These are phyloP conservation scores for Norana najaformis DNA, from an alignment of 2,888 invertebrate genomes.

Conservation along the genomic window DNA sequence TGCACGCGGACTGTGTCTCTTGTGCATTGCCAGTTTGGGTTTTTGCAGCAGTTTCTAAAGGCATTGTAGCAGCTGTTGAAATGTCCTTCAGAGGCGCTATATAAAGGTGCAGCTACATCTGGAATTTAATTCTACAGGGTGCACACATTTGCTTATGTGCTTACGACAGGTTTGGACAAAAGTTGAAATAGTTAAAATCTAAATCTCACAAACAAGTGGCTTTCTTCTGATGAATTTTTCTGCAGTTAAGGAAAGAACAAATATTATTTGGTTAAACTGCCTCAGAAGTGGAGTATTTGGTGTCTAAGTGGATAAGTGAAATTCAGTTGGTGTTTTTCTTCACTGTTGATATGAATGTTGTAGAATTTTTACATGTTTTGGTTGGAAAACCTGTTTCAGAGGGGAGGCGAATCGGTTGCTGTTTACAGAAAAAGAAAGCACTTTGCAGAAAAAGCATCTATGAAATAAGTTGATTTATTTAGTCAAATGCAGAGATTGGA, in stretches of 20 bases:
- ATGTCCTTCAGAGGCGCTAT: neutral
- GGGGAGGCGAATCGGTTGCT: neutral
- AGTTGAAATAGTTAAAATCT: neutral
- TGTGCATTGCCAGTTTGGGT: neutral
- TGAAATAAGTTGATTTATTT: neutral
- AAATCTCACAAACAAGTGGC: neutral
- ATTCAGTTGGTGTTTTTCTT: neutral
- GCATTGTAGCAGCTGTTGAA: neutral
- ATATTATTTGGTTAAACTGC: too few species aligned
- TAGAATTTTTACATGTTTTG: neutral
- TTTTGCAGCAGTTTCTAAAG: neutral
- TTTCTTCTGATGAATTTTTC: neutral
- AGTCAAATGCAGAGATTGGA: neutral
- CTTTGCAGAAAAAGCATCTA: neutral
- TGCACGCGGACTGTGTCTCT: slow-evolving; percentile 5
- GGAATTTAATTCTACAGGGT: neutral
- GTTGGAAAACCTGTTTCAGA: neutral
- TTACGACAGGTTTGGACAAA: neutral
- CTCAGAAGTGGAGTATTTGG: neutral
- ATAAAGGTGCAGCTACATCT: neutral
- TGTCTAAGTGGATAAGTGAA: neutral
- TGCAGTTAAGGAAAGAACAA: too few species aligned
- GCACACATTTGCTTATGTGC: neutral
- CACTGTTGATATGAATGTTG: neutral
- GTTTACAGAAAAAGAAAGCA: neutral